Evolutionary conservation across 2,888 invertebrate species (phyloP).

Genomic region (Pegoplata infirma): DNA sequence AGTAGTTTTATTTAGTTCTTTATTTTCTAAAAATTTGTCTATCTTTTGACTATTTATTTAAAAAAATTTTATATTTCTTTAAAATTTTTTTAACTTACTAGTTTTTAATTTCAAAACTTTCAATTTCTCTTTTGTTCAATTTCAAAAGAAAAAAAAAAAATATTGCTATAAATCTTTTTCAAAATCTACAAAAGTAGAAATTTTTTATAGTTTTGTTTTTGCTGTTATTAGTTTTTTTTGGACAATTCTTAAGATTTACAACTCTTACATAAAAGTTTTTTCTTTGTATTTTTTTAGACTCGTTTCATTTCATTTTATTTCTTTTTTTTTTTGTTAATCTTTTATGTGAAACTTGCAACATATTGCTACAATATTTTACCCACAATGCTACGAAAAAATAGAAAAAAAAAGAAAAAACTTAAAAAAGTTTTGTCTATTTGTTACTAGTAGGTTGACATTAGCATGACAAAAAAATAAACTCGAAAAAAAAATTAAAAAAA

Average conservation of each 20-base stretch:
- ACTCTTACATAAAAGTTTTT: conserved; percentile 31
- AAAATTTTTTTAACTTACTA: no score
- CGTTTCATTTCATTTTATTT: background rate
- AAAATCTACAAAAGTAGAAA: background rate
- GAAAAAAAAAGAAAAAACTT: background rate
- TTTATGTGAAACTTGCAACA: conserved; percentile 28
- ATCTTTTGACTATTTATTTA: no score
- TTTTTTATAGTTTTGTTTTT: conserved; percentile 1
- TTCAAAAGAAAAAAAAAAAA: background rate
- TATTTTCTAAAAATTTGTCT: no score
- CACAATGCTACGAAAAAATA: background rate
- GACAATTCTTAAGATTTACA: conserved; percentile 37
- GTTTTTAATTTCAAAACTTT: conserved; percentile 11
- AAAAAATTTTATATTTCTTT: no score
- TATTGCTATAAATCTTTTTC: background rate
- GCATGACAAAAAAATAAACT: conserved; percentile 4
- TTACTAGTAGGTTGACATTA: conserved; percentile 28
- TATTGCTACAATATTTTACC: conserved; percentile 14
- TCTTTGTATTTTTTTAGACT: conserved; percentile 2
- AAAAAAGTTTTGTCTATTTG: conserved; percentile 9
- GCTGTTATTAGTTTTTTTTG: background rate
- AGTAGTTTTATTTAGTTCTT: no score
- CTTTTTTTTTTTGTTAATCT: conserved; percentile 17
- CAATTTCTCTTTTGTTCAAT: background rate
- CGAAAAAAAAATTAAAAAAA: background rate